Evolutionary conservation across 2,113 vertebrate species (phyloP).

Genomic region (Pluvianellus socialis): DNA sequence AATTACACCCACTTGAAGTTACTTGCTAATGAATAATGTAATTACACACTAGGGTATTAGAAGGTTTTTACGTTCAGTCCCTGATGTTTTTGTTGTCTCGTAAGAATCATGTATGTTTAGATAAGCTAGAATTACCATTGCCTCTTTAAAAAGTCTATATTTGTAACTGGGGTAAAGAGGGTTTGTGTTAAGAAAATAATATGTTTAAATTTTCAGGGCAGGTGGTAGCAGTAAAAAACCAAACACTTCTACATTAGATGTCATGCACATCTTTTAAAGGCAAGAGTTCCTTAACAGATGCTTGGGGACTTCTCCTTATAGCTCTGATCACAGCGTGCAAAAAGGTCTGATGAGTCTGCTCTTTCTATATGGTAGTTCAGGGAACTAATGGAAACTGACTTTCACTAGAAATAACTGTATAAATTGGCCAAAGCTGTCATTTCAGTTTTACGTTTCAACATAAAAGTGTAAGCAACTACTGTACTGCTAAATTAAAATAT

Average conservation of each 20-base stretch:
- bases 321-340: not conserved
- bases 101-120: not conserved
- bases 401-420: not conserved
- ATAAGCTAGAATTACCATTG: not conserved
- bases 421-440: not conserved
- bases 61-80: conserved; percentile 2
- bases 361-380: not conserved
- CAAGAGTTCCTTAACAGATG: not conserved
- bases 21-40: conserved; percentile 47
- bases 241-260: not conserved
- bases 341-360: not conserved
- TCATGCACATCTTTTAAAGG: not conserved
- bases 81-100: conserved; percentile 13
- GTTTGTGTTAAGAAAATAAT: not conserved
- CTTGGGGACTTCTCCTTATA: not conserved
- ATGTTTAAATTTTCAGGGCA: not conserved
- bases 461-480: not conserved
- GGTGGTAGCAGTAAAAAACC: not conserved
- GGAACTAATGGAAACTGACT: not conserved
- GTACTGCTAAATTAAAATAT: not conserved
- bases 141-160: not conserved
- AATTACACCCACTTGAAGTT: conserved; percentile 22
- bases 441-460: not conserved
- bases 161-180: not conserved
- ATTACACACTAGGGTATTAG: conserved; percentile 2